Conservation (phyloP, 2,888 invertebrate species). For the Plebejus melissa region DNA sequence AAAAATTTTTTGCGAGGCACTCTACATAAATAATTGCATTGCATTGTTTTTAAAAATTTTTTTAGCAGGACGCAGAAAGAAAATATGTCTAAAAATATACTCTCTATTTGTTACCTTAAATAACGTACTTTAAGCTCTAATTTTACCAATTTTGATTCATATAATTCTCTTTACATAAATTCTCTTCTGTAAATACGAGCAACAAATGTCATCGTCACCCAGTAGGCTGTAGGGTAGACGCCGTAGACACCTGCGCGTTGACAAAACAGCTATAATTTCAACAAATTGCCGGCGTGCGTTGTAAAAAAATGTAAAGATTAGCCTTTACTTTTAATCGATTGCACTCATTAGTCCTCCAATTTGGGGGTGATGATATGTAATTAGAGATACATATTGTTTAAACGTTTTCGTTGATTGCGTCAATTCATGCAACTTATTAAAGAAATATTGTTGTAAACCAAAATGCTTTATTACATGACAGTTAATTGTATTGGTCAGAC, state of each 20-base stretch:
- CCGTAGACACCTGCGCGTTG: conserved; percentile 42
- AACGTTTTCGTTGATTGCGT: conserved; percentile 16
- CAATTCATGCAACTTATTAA: conserved; percentile 22
- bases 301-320: conserved; percentile 32
- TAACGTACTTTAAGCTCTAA: no score
- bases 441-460: not conserved
- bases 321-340: conserved; percentile 41
- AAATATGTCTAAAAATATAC: no score
- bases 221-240: conserved; percentile 23
- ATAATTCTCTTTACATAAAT: not conserved
- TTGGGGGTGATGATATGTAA: conserved; percentile 17
- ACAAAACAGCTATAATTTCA: conserved; percentile 50
- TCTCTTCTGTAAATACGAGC: not conserved
- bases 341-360: conserved; percentile 32
- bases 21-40: no score
- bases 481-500: not conserved
- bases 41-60: not conserved
- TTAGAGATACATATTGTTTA: conserved; percentile 18
- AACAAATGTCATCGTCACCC: not conserved
- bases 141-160: not conserved
- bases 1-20: no score
- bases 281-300: conserved; percentile 43
- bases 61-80: not conserved
- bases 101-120: not conserved
- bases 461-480: not conserved